These are phyloP conservation scores for Pachymerium ferrugineum DNA, from an alignment of 2,888 invertebrate species.

Conservation along the genomic window DNA sequence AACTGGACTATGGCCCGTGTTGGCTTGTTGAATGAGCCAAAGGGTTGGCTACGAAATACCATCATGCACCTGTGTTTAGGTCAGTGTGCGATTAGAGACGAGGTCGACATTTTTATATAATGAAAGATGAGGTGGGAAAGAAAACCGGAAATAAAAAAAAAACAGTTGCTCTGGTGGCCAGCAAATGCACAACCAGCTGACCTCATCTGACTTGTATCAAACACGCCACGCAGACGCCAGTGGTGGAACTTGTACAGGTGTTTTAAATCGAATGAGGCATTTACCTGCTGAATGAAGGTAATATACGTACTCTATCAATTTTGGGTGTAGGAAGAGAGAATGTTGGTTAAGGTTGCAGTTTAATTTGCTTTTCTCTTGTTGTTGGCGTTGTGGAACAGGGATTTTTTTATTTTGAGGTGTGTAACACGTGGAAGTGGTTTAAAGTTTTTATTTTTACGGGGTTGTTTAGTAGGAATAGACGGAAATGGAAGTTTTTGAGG, in stretches of 20 bases:
- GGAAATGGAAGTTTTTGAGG: no score
- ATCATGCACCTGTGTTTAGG: background rate
- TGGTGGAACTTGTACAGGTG: constrained; percentile 14
- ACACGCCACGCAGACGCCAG: constrained; percentile 17
- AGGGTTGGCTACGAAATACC: constrained; percentile 20
- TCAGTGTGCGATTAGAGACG: constrained; percentile 27
- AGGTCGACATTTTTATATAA: constrained; percentile 15
- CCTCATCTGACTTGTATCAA: constrained; percentile 9
- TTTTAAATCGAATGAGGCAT: background rate
- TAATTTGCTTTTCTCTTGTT: no score
- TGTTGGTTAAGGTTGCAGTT: background rate
- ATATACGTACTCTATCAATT: constrained; percentile 6
- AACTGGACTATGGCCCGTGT: background rate
- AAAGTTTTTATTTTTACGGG: no score
- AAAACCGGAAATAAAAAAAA: constrained; percentile 23
- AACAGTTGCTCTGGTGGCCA: constrained; percentile 25
- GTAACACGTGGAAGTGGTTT: no score
- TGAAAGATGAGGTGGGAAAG: constrained; percentile 27
- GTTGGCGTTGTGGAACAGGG: no score
- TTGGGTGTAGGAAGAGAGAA: background rate
- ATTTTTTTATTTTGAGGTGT: no score
- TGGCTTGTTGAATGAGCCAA: background rate
- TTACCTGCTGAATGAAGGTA: constrained; percentile 24
- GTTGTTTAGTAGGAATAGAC: no score
- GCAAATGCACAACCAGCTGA: constrained; percentile 20